Conservation (phyloP, 2,797 vertebrate genomes). For the Emys orbicularis region DNA sequence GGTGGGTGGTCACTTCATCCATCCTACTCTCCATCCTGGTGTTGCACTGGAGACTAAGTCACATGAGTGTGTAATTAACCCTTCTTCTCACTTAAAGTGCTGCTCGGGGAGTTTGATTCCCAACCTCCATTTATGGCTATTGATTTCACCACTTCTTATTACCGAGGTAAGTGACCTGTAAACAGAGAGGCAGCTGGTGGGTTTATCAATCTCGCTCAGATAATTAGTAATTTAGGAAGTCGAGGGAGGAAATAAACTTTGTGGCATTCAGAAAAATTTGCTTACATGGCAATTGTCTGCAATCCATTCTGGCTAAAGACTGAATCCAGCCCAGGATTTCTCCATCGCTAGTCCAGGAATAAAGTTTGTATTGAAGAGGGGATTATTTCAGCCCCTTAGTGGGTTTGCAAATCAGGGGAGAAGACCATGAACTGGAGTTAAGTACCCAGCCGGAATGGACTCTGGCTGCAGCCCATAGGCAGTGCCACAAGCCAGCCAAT, state of each 20-base stretch:
- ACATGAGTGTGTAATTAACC: background rate
- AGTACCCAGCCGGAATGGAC: background rate
- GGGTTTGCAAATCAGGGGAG: background rate
- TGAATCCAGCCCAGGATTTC: background rate
- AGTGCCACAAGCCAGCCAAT: background rate
- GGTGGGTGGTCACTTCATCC: accelerated
- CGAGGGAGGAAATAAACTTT: background rate
- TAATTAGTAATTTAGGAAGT: constrained; percentile 26
- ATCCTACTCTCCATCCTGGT: background rate
- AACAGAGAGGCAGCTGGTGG: constrained; percentile 48
- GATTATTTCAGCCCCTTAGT: background rate
- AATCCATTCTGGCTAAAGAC: background rate
- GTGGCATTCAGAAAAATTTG: background rate
- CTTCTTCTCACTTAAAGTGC: constrained; percentile 29
- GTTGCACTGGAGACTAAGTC: constrained; percentile 8
- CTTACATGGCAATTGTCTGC: accelerated
- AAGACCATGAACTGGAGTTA: background rate
- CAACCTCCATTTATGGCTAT: constrained; percentile 56
- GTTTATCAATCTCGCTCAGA: constrained; percentile 64
- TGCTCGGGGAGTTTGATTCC: constrained; percentile 65
- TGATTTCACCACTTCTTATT: constrained; percentile 60
- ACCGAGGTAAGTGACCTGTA: constrained; percentile 56
- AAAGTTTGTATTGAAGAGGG: background rate
- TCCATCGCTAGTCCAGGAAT: background rate
- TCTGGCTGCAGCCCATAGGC: background rate